phyloP scores from a whole-genome alignment of 23 tunicate species.

The Clavelina lepadiformis region DNA sequence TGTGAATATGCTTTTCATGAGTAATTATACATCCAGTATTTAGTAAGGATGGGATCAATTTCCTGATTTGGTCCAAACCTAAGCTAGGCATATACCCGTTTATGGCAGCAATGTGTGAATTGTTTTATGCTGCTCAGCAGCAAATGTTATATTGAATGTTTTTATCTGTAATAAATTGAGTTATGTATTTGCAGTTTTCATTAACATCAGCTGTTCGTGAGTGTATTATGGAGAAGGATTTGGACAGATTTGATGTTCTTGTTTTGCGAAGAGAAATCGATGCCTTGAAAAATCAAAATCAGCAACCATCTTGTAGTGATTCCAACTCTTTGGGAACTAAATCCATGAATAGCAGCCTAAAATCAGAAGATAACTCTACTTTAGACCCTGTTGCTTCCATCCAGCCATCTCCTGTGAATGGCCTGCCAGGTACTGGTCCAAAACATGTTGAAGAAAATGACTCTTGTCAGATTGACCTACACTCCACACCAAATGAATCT shows the following conservation, averaged over 20 bases:
- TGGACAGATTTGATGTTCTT: constrained; percentile 70
- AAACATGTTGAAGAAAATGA: neutral
- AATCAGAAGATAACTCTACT: neutral
- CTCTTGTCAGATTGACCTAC: neutral
- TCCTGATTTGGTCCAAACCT: too few relatives aligned
- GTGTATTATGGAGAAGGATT: constrained; percentile 30
- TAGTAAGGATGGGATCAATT: too few relatives aligned
- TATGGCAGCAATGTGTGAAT: too few relatives aligned
- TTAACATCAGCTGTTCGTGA: constrained; percentile 44
- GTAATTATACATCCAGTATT: too few relatives aligned
- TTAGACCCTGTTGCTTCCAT: neutral
- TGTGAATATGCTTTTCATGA: too few relatives aligned
- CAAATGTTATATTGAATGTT: neutral
- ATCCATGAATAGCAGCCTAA: too few relatives aligned
- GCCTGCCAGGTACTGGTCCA: too few relatives aligned
- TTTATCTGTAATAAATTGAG: neutral
- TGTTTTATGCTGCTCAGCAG: neutral
- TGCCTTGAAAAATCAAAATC: constrained; percentile 28
- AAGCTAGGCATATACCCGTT: too few relatives aligned
- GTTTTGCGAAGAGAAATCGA: constrained; percentile 55
- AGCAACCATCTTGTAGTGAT: neutral
- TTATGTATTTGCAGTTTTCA: constrained; percentile 33
- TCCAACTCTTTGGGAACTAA: too few relatives aligned
- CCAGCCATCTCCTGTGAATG: neutral
- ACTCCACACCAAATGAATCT: constrained; percentile 26